Conservation (phyloP, 2,888 invertebrate species). For the Chloroclysta siterata region DNA sequence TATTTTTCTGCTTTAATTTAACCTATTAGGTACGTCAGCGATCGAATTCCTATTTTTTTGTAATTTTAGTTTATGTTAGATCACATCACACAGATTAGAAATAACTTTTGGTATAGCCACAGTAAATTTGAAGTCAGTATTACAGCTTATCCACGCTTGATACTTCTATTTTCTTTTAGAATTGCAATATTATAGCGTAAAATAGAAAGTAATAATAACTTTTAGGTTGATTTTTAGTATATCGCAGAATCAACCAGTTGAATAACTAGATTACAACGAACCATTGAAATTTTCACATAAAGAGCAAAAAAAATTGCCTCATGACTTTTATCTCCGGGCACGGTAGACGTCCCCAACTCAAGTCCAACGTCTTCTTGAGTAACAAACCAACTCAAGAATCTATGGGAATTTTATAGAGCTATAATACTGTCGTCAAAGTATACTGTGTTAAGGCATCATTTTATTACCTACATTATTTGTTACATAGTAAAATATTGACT, state of each 20-base stretch:
- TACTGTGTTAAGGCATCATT: slow-evolving; percentile 13
- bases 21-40: slow-evolving; percentile 49
- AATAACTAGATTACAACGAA: too few species aligned
- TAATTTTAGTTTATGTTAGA: slow-evolving; percentile 14
- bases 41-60: slow-evolving; percentile 34
- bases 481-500: slow-evolving; percentile 22
- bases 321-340: too few species aligned
- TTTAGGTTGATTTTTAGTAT: neutral
- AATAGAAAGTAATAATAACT: neutral
- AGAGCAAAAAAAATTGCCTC: too few species aligned
- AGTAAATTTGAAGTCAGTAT: slow-evolving; percentile 13
- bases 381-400: too few species aligned
- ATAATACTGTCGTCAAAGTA: slow-evolving; percentile 8
- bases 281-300: too few species aligned
- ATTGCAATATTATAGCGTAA: slow-evolving; percentile 1
- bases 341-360: too few species aligned
- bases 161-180: neutral
- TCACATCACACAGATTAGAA: slow-evolving; percentile 21
- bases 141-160: slow-evolving; percentile 9
- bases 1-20: slow-evolving; percentile 29
- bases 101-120: slow-evolving; percentile 12
- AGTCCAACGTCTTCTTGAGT: too few species aligned
- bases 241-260: too few species aligned
- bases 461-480: slow-evolving; percentile 9
- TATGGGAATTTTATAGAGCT: slow-evolving; percentile 5